Percentiles rank a stretch among this genome's conserved stretches.
Conservation (phyloP, 2,113 vertebrate genomes). For the Seriola aureovittata region DNA sequence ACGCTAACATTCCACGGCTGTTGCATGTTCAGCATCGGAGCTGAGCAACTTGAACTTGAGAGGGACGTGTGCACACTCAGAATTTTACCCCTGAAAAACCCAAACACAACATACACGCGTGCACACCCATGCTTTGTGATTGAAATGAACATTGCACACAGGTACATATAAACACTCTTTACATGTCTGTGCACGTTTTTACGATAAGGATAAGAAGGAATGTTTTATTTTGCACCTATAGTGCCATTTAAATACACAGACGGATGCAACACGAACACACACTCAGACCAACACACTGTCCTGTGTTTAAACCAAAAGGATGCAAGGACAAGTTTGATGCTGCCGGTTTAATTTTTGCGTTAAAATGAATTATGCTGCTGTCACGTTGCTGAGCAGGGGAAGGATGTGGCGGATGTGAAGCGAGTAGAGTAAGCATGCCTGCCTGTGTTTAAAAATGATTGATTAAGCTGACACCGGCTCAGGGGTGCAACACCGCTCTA, state of each 20-base stretch:
- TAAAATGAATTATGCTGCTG: constrained; percentile 87
- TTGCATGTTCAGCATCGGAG: constrained; percentile 54
- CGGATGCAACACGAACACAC: constrained; percentile 13
- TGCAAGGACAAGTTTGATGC: constrained; percentile 84
- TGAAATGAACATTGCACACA: background rate
- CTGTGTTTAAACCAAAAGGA: constrained; percentile 72
- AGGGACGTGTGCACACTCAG: background rate
- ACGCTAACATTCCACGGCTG: constrained; percentile 58
- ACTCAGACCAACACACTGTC: constrained; percentile 20
- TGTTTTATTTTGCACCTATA: background rate
- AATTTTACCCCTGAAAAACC: background rate
- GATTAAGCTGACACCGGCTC: constrained; percentile 88
- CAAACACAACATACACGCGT: background rate
- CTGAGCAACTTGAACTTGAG: constrained; percentile 40
- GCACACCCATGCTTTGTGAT: background rate
- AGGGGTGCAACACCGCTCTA: constrained; percentile 81
- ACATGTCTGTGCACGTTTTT: background rate
- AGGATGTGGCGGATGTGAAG: constrained; percentile 79
- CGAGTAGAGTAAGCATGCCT: constrained; percentile 79
- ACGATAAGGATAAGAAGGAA: background rate
- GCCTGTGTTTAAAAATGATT: constrained; percentile 90
- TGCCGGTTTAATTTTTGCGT: constrained; percentile 81
- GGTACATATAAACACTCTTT: background rate
- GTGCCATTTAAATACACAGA: background rate
- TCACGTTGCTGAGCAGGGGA: constrained; percentile 82